A percentile compares a stretch with the other conserved stretches of the same genome.
Conservation (phyloP, 2,888 invertebrate genomes). For the Acronicta psi region DNA sequence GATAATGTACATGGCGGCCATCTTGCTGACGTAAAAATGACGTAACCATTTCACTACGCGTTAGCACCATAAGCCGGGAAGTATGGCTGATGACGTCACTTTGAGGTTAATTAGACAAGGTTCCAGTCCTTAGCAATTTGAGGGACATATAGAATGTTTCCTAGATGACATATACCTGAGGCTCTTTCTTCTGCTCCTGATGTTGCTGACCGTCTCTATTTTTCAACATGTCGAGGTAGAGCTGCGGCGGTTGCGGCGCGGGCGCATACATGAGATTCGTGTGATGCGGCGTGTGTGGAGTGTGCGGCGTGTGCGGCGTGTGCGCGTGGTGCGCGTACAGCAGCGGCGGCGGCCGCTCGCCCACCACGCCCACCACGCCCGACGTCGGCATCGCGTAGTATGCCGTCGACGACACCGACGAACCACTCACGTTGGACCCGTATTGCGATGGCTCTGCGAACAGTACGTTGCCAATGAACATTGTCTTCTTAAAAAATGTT, state of each 20-base stretch:
- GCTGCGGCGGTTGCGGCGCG: conserved; percentile 78
- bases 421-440: conserved; percentile 74
- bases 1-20: too few species aligned
- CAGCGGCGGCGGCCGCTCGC: conserved; percentile 80
- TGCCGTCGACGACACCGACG: conserved; percentile 70
- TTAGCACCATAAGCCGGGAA: too few species aligned
- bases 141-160: too few species aligned
- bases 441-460: conserved; percentile 77
- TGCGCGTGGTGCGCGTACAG: conserved; percentile 83
- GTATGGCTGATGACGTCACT: too few species aligned
- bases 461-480: not conserved
- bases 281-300: conserved; percentile 77
- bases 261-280: conserved; percentile 78
- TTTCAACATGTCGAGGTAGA: conserved; percentile 83
- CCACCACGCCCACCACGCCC: conserved; percentile 79
- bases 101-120: too few species aligned
- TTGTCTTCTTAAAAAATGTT: too few species aligned
- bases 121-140: too few species aligned
- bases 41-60: too few species aligned
- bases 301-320: conserved; percentile 79
- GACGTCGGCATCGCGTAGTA: conserved; percentile 83
- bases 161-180: conserved; percentile 67
- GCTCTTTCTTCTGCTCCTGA: conserved; percentile 78
- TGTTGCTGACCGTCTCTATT: conserved; percentile 79
- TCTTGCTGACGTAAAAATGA: too few species aligned